A percentile compares a stretch with the other conserved stretches of the same genome.
phyloP scores from a whole-genome alignment of 2,797 vertebrate species.

The Hoplostethus mediterraneus region DNA sequence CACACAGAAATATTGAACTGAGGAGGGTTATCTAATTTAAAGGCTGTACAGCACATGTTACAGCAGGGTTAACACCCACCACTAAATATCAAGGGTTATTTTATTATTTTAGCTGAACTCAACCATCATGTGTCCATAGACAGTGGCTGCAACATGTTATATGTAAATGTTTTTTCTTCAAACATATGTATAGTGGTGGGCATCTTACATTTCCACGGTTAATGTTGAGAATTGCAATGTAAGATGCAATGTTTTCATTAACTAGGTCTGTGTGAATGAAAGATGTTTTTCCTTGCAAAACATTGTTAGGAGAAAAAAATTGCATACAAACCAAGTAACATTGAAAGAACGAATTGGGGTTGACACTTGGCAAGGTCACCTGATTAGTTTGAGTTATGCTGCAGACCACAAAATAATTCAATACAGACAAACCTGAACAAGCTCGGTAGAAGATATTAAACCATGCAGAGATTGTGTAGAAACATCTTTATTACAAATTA shows the following conservation, averaged over 20 bases:
- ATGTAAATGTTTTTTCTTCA: neutral
- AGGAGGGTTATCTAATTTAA: neutral
- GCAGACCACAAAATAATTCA: constrained; percentile 12
- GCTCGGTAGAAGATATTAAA: constrained; percentile 21
- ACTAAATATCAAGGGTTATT: neutral
- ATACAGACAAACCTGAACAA: neutral
- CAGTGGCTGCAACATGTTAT: neutral
- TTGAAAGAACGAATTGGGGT: neutral
- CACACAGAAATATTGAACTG: neutral
- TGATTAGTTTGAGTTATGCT: too few relatives aligned
- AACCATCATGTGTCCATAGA: neutral
- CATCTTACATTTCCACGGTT: too few relatives aligned
- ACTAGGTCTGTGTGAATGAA: too few relatives aligned
- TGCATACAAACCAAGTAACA: too few relatives aligned
- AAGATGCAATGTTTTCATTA: too few relatives aligned
- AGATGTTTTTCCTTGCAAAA: too few relatives aligned
- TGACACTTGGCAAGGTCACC: neutral
- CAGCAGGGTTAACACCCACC: neutral
- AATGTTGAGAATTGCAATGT: too few relatives aligned
- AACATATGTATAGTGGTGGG: too few relatives aligned
- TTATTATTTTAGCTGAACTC: neutral
- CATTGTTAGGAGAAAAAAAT: too few relatives aligned
- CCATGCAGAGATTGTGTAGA: constrained; percentile 44
- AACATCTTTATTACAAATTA: constrained; percentile 70
- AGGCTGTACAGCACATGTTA: neutral